Percentiles rank a stretch among this genome's conserved stretches.
Evolutionary conservation across 2,113 vertebrate species (phyloP).

Genomic region (Nothoprocta pentlandii): DNA sequence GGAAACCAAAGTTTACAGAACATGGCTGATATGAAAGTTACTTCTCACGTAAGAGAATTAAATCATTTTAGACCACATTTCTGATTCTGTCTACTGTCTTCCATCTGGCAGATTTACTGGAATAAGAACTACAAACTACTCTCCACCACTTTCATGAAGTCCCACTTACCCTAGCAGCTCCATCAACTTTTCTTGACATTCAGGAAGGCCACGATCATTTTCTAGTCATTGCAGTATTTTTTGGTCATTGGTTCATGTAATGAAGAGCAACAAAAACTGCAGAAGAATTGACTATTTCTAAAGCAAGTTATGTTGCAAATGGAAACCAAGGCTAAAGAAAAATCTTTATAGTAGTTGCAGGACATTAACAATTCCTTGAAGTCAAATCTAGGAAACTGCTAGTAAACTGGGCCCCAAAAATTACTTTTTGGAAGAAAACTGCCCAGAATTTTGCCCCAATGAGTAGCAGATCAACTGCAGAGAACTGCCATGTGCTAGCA

Average conservation of each 20-base stretch:
- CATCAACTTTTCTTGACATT: not conserved
- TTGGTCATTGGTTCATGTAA: not conserved
- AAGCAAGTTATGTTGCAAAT: not conserved
- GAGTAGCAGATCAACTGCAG: not conserved
- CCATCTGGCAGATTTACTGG: not conserved
- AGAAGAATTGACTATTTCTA: not conserved
- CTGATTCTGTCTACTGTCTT: not conserved
- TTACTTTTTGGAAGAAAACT: not conserved
- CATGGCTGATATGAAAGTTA: not conserved
- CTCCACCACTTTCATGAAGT: not conserved
- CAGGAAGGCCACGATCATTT: not conserved
- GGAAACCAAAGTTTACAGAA: not conserved
- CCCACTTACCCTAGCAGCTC: not conserved
- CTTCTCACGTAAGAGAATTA: not conserved
- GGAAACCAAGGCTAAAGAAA: not conserved
- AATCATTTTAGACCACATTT: not conserved
- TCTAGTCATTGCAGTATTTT: not conserved
- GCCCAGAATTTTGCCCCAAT: not conserved
- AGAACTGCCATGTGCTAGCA: not conserved
- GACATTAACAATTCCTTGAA: not conserved
- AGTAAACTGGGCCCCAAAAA: not conserved
- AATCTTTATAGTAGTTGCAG: not conserved
- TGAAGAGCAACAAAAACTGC: not conserved
- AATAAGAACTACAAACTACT: not conserved
- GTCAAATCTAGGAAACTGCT: not conserved